Conservation (phyloP, 2,888 invertebrate genomes). For the Mesorhabditis belari region DNA sequence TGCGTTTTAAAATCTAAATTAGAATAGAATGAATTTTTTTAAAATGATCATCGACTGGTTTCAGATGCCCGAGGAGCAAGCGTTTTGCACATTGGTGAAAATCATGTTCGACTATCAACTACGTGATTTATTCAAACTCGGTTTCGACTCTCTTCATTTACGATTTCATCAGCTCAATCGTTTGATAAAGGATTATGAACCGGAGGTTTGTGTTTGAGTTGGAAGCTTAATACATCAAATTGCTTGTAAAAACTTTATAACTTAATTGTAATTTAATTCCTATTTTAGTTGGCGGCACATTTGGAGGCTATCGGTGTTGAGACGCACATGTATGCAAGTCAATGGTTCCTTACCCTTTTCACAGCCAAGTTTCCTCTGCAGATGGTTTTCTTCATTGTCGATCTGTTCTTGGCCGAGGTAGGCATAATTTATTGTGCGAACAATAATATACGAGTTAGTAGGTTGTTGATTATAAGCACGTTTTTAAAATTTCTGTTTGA, state of each 20-base stretch:
- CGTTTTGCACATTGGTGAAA: constrained; percentile 89
- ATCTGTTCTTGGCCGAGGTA: constrained; percentile 73
- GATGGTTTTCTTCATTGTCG: constrained; percentile 92
- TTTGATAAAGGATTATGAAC: constrained; percentile 66
- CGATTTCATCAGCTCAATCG: constrained; percentile 87
- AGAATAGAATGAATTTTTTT: background rate
- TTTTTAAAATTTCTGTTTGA: background rate
- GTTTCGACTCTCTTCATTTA: constrained; percentile 90
- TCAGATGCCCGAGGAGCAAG: constrained; percentile 99
- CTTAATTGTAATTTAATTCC: background rate
- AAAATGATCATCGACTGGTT: constrained; percentile 15
- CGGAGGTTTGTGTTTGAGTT: constrained; percentile 59
- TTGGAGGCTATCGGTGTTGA: constrained; percentile 73
- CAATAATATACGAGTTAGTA: background rate
- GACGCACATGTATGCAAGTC: constrained; percentile 83
- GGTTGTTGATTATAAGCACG: background rate
- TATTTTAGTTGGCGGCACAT: constrained; percentile 54
- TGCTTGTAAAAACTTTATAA: background rate
- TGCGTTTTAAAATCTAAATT: constrained; percentile 54
- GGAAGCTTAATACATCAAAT: too few species aligned
- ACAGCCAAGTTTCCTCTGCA: constrained; percentile 95
- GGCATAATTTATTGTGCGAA: constrained; percentile 8
- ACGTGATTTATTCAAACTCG: constrained; percentile 80
- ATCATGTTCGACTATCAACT: constrained; percentile 94
- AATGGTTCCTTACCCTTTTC: constrained; percentile 99